These are phyloP conservation scores for Nycticorax nycticorax DNA, from an alignment of 2,113 vertebrate genomes.

Conservation along the genomic window DNA sequence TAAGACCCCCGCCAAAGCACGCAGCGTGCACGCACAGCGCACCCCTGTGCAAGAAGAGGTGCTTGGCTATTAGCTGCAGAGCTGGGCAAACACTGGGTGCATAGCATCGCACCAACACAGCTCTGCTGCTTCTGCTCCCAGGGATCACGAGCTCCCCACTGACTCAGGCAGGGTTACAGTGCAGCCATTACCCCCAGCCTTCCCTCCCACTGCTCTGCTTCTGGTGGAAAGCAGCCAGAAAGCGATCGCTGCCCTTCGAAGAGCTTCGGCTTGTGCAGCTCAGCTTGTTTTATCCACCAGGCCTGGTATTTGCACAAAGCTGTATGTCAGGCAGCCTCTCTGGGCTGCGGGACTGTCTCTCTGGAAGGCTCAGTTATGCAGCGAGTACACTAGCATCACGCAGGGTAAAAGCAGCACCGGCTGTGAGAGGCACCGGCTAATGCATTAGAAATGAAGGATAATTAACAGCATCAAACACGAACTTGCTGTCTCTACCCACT, in stretches of 20 bases:
- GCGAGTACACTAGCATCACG: background rate
- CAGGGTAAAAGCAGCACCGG: background rate
- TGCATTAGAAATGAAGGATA: background rate
- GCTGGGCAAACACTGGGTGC: rapidly evolving
- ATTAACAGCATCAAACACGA: background rate
- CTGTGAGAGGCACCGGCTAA: background rate
- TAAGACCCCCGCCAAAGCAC: background rate
- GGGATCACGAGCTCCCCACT: background rate
- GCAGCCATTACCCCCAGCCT: background rate
- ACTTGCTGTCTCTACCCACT: background rate
- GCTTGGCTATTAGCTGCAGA: background rate
- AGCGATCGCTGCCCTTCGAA: background rate
- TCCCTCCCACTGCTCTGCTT: background rate
- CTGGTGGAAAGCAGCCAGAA: background rate
- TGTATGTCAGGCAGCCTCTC: background rate
- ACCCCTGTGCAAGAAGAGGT: background rate
- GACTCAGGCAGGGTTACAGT: background rate
- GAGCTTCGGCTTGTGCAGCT: background rate
- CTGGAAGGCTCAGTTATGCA: background rate
- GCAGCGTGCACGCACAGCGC: background rate
- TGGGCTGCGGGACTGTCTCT: background rate
- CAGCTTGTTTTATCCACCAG: background rate
- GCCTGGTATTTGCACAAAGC: background rate
- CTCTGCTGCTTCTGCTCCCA: background rate
- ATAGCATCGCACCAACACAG: rapidly evolving